These are phyloP conservation scores for Amniataba percoides DNA, from an alignment of 2,797 vertebrate species.

Conservation along the genomic window DNA sequence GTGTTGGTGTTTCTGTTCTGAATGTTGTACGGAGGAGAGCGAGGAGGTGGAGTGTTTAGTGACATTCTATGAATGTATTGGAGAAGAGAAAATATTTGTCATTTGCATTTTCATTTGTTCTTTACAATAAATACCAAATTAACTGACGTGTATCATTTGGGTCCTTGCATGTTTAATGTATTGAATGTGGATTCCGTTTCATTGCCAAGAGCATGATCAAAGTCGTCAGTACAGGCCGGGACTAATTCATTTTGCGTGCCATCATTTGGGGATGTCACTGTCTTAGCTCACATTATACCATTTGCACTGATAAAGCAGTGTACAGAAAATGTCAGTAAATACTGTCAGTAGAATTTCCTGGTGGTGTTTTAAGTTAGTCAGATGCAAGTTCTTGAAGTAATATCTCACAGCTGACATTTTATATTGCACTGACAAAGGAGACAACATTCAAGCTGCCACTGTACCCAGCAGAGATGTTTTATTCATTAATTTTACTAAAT, in stretches of 20 bases:
- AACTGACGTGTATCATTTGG: conserved; percentile 42
- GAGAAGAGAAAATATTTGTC: conserved; percentile 64
- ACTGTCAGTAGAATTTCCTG: not conserved
- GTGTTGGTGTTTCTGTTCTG: conserved; percentile 51
- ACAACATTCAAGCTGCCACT: not conserved
- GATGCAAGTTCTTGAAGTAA: not conserved
- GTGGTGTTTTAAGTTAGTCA: not conserved
- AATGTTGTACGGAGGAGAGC: conserved; percentile 47
- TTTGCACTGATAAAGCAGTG: not conserved
- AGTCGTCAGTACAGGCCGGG: conserved; percentile 3
- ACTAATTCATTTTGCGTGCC: not conserved
- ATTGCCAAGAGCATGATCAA: conserved; percentile 1
- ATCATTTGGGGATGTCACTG: not conserved
- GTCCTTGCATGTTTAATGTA: not conserved
- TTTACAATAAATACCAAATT: conserved; percentile 78
- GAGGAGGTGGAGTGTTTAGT: conserved; percentile 49
- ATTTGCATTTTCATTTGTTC: conserved; percentile 69
- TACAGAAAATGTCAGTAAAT: not conserved
- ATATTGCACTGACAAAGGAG: not conserved
- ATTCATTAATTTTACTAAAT: not conserved
- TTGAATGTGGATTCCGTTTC: not conserved
- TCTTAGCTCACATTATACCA: not conserved
- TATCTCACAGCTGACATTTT: not conserved
- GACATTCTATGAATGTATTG: conserved; percentile 79
- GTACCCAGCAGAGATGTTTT: not conserved